Percentiles rank a stretch among this genome's conserved stretches.
These are phyloP conservation scores for Cichlasoma orientale DNA, from an alignment of 2,797 vertebrate genomes.

Conservation along the genomic window DNA sequence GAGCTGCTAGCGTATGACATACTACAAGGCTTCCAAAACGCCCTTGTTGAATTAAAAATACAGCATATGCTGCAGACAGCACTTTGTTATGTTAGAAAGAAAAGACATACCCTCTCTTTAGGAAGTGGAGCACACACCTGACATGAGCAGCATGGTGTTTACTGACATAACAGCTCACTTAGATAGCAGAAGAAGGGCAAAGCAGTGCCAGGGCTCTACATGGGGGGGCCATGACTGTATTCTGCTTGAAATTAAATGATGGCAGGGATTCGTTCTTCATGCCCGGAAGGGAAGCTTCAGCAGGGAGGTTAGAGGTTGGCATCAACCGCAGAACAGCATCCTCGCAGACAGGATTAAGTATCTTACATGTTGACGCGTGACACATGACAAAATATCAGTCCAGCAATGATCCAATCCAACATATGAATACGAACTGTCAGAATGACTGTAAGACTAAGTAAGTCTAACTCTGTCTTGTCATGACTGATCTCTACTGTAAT, in stretches of 20 bases:
- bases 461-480: neutral
- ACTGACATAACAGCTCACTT: constrained; percentile 48
- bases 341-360: constrained; percentile 12
- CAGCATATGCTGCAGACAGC: constrained; percentile 66
- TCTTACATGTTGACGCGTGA: constrained; percentile 1
- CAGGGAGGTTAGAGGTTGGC: constrained; percentile 20
- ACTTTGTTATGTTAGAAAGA: constrained; percentile 59
- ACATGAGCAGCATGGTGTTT: constrained; percentile 52
- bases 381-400: neutral
- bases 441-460: fast-evolving
- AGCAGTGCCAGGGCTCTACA: constrained; percentile 10
- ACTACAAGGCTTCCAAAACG: constrained; percentile 68
- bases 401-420: neutral
- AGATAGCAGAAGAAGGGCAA: constrained; percentile 18
- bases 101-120: constrained; percentile 49
- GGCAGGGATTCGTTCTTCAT: constrained; percentile 37
- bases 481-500: neutral
- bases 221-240: constrained; percentile 13
- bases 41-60: constrained; percentile 76
- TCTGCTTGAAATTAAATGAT: constrained; percentile 38
- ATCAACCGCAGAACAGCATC: constrained; percentile 17
- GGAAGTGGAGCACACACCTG: constrained; percentile 50
- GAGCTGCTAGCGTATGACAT: constrained; percentile 68
- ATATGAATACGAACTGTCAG: fast-evolving
- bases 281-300: neutral